These are phyloP conservation scores for Henicopernis longicauda DNA, from an alignment of 2,113 vertebrate genomes.

Conservation along the genomic window DNA sequence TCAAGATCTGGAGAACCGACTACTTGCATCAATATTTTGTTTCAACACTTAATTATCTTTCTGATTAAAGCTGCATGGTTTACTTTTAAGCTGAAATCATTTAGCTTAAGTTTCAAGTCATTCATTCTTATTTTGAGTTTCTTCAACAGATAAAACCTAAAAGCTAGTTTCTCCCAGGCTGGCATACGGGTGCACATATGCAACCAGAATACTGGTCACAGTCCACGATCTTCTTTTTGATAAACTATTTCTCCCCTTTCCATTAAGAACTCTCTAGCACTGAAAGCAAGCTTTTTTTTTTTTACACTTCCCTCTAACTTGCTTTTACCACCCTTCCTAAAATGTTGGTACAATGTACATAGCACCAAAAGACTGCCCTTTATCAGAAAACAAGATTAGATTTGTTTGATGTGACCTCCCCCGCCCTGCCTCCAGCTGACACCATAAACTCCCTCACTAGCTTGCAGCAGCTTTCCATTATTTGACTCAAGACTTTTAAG, in stretches of 20 bases:
- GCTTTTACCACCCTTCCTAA: not conserved
- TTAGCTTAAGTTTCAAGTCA: not conserved
- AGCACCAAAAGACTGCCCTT: not conserved
- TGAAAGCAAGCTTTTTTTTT: rapidly evolving
- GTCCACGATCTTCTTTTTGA: not conserved
- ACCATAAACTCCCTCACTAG: not conserved
- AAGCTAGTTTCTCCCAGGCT: not conserved
- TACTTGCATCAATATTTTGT: not conserved
- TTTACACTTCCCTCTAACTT: not conserved
- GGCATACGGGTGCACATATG: not conserved
- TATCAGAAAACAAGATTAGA: not conserved
- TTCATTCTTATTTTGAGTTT: not conserved
- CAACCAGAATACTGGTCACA: not conserved
- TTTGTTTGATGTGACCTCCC: not conserved
- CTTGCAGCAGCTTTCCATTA: not conserved
- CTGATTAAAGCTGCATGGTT: not conserved
- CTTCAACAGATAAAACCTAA: not conserved
- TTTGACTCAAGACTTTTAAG: not conserved
- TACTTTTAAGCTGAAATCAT: not conserved
- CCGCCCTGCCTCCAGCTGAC: not conserved
- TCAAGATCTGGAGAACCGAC: not conserved
- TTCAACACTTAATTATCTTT: not conserved
- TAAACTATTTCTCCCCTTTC: not conserved
- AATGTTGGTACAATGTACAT: rapidly evolving
- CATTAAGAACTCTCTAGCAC: not conserved